Conservation (phyloP, 2,888 invertebrate species). For the Coenonympha arcania region DNA sequence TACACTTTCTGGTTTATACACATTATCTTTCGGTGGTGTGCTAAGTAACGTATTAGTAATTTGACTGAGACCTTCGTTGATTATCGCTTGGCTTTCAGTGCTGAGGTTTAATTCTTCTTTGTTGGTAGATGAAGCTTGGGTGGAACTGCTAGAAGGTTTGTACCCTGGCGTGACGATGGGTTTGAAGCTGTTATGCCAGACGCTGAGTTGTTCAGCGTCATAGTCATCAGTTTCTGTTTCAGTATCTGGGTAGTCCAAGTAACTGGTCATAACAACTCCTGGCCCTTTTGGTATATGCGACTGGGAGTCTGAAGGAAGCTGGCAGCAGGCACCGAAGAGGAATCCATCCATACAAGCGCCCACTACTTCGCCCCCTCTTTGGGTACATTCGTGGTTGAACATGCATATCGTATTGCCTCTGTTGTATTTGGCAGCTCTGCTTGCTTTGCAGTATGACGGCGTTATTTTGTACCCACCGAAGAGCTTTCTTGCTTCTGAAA, state of each 20-base stretch:
- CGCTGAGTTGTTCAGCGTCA: conserved; percentile 59
- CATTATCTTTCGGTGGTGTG: conserved; percentile 54
- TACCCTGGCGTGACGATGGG: conserved; percentile 67
- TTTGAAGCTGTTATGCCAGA: conserved; percentile 64
- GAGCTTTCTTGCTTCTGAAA: conserved; percentile 76
- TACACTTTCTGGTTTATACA: conserved; percentile 47
- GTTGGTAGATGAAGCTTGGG: conserved; percentile 35
- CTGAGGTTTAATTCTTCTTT: conserved; percentile 44
- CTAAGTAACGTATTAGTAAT: conserved; percentile 70
- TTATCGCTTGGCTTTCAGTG: conserved; percentile 59
- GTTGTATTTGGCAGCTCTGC: conserved; percentile 76
- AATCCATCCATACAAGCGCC: conserved; percentile 95
- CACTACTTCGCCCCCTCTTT: conserved; percentile 84
- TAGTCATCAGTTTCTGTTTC: conserved; percentile 50
- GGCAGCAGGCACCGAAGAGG: conserved; percentile 93
- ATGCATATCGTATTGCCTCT: conserved; percentile 87
- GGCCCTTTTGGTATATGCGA: conserved; percentile 68
- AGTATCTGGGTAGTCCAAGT: conserved; percentile 61
- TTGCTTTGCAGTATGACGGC: conserved; percentile 84
- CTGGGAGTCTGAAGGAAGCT: conserved; percentile 73
- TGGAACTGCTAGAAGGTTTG: conserved; percentile 46
- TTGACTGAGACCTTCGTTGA: conserved; percentile 73
- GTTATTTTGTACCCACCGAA: conserved; percentile 92
- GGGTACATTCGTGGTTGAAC: conserved; percentile 93
- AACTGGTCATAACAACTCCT: conserved; percentile 66